Evolutionary conservation across 2,888 invertebrate genomes (phyloP), one percentile per base, ranked within the genome.

Genomic region (Hirtodrosophila confusa): DNA sequence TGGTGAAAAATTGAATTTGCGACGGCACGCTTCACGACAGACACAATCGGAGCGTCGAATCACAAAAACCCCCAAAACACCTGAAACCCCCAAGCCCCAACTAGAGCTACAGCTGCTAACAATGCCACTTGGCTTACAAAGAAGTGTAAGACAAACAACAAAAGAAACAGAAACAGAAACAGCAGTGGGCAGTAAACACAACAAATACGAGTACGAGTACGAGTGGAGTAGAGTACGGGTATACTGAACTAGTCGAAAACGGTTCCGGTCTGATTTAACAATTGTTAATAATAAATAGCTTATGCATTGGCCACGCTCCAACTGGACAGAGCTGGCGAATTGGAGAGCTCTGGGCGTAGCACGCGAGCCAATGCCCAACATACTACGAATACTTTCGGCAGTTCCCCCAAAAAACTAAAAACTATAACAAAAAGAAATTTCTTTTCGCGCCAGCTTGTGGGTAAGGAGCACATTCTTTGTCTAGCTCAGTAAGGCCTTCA

Each of bases 201-300:
- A 48, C 35, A 60, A 57, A 51, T 33, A 54, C 8, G 24, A 8
- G 35, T 36, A 33, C 24, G 27, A n/a, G 29, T 43, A 44, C 27
- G 27, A 27, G 17, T 17, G 17, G 17, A 17, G 17, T 17, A 17
- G 17, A 27, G 27, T 27, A 27, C 6, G 35, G 43, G 47, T 41
- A 29, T 43, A 41, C 39, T 49, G 40, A 53, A 41, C 47, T 67
- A 72, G 73, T 72, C 77, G 57, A 74, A 85, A 83, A 85, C 73
- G 88, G 89, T 89, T 89, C 88, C 90, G 90, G 89, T 89, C 89
- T 86, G 90, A 86, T 89, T 89, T 90, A 84, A 88, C 82, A 89
- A 90, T 86, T 86, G 85, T 77, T 89, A 87, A 88, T 89, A 88
- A 88, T 88, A 90, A 89, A 86, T 76, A 73, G 88, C 88, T 88